phyloP scores from a whole-genome alignment of 2,888 invertebrate species.

The Lomographa bimaculata region DNA sequence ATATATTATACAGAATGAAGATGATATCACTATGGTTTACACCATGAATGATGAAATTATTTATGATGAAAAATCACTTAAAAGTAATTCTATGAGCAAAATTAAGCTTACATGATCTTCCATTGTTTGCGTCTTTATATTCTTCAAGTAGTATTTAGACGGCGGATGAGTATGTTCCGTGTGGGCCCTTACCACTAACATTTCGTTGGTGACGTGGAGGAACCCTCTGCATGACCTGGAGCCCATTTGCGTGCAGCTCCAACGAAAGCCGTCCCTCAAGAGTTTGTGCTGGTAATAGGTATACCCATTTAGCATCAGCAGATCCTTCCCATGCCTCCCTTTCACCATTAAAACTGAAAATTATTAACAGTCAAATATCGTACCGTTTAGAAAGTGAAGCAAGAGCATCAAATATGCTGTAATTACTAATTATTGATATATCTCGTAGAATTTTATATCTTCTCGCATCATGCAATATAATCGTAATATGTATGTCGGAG shows the following conservation, averaged over 20 bases:
- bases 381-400: slow-evolving; percentile 6
- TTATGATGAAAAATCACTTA: no score
- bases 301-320: slow-evolving; percentile 72
- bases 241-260: slow-evolving; percentile 80
- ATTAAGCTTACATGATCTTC: no score
- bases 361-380: slow-evolving; percentile 19
- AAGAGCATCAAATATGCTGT: no score
- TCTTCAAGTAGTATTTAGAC: slow-evolving; percentile 61
- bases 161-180: slow-evolving; percentile 73
- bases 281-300: slow-evolving; percentile 76
- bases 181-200: slow-evolving; percentile 67
- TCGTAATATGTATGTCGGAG: no score
- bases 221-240: slow-evolving; percentile 74
- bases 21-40: no score
- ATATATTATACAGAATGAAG: no score
- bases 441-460: no score
- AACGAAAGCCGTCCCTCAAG: slow-evolving; percentile 68
- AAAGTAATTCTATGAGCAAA: no score
- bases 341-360: slow-evolving; percentile 65
- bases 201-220: slow-evolving; percentile 68
- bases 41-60: no score
- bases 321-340: slow-evolving; percentile 69
- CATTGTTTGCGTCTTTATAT: slow-evolving; percentile 51
- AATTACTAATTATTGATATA: no score
- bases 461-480: no score